Evolutionary conservation across 2,888 invertebrate species (phyloP), one percentile per base, ranked within the genome.

Genomic region (Acronicta alni): DNA sequence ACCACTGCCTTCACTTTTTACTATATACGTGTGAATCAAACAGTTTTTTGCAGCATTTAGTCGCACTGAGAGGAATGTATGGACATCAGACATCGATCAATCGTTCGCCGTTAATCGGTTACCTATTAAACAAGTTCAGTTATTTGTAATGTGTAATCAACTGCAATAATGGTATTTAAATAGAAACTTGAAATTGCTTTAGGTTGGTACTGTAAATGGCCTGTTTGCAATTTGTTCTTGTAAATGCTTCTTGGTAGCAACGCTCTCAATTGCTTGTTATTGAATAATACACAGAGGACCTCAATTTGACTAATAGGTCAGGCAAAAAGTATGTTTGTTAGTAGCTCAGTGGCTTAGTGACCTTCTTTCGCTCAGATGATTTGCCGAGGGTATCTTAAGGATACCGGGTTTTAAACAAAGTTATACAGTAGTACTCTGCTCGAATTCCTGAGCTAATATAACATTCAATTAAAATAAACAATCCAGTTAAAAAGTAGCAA

Each of bases 1-100:
- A 42, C 47, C 30, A 41, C 32, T 46, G 49, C 32, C 72, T 64
- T 60, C 64, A 64, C 64, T 67, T 64, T 67, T 72, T 64, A 53
- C 46, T 60, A 60, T 60, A 57, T 67, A 60, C 60, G 52, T 58
- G 51, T 54, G 60, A 63, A 56, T 72, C 46, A 35, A 63, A 57
- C 53, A 7, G 32, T 59, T 72, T 71, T 56, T 70, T 67, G 30
- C 64, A 12, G 49, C 52, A 41, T 26, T 61, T 64, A 35, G 20
- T 9, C 17, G n/a, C 39, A 42, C 20, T 15, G 1, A 18, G 7
- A 48, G 41, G 57, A 58, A 72, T 65, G 52, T 46, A 23, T 57
- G 42, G 54, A 61, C 54, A 46, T 58, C 35, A 47, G 48, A 53
- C 71, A 53, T 68, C 57, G 17, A 65, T 68, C 60, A 56, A 45